Percentiles rank a stretch among this genome's conserved stretches.
These are phyloP conservation scores for Chionis minor DNA, from an alignment of 2,113 vertebrate species.

Conservation along the genomic window DNA sequence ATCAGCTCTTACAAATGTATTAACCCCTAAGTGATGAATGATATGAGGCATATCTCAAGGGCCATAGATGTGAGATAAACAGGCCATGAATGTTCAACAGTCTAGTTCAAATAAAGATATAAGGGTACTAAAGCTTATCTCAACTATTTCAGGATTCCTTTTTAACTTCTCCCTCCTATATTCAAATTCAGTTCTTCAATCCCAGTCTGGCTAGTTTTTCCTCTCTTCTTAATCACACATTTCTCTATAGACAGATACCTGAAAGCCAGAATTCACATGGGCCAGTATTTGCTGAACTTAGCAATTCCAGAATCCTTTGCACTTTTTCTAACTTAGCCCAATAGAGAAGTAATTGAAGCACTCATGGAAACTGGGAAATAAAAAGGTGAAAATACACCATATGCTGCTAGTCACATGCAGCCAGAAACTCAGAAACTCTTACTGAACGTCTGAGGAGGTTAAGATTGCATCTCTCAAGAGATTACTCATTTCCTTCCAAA, in stretches of 20 bases:
- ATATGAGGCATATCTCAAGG: conserved; percentile 12
- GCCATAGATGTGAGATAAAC: conserved; percentile 24
- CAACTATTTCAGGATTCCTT: conserved; percentile 50
- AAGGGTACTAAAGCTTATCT: conserved; percentile 48
- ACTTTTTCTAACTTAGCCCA: not conserved
- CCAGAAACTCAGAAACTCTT: not conserved
- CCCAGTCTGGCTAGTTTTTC: conserved; percentile 48
- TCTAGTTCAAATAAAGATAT: conserved; percentile 31
- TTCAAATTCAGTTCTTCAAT: conserved; percentile 30
- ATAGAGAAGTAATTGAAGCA: not conserved
- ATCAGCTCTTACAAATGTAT: not conserved
- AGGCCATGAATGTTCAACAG: conserved; percentile 35
- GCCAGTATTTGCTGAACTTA: not conserved
- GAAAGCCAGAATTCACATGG: not conserved
- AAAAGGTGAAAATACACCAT: not conserved
- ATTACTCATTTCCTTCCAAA: not conserved
- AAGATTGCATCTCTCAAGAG: not conserved
- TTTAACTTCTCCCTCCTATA: conserved; percentile 26
- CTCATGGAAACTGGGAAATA: not conserved
- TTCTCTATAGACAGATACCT: not conserved
- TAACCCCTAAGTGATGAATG: not conserved
- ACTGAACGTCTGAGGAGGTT: not conserved
- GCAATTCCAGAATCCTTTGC: not conserved
- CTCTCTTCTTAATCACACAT: conserved; percentile 10
- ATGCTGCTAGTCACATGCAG: not conserved